phyloP scores from a whole-genome alignment of 1,140 invertebrate genomes.

The Physella acuta region DNA sequence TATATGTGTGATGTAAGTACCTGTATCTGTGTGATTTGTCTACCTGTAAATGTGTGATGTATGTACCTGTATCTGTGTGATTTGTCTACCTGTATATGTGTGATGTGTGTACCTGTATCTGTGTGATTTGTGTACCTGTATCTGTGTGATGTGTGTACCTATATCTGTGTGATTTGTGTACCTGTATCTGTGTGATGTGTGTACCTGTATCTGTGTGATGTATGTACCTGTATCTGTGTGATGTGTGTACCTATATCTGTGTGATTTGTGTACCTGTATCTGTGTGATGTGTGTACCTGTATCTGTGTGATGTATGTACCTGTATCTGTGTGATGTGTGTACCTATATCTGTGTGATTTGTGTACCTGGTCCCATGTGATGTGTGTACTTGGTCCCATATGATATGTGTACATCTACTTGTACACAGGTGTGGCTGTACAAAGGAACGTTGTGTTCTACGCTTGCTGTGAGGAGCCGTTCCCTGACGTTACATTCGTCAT shows the following conservation, averaged over 20 bases:
- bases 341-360: neutral
- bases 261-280: neutral
- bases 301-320: neutral
- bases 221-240: neutral
- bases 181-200: neutral
- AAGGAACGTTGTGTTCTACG: slow-evolving; percentile 72
- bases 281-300: neutral
- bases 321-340: neutral
- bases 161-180: neutral
- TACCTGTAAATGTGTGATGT: neutral
- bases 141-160: neutral
- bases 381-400: neutral
- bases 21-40: neutral
- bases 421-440: slow-evolving; percentile 32
- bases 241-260: neutral
- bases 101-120: neutral
- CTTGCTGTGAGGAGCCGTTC: slow-evolving; percentile 66
- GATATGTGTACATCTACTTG: slow-evolving; percentile 12
- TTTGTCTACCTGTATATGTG: neutral
- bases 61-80: neutral
- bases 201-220: neutral
- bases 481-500: slow-evolving; percentile 58
- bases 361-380: neutral
- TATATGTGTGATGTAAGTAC: neutral
- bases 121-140: neutral